Base-by-base conservation (phyloP, 2,888 invertebrate species). In the Drosophila kambysellisi region DNA sequence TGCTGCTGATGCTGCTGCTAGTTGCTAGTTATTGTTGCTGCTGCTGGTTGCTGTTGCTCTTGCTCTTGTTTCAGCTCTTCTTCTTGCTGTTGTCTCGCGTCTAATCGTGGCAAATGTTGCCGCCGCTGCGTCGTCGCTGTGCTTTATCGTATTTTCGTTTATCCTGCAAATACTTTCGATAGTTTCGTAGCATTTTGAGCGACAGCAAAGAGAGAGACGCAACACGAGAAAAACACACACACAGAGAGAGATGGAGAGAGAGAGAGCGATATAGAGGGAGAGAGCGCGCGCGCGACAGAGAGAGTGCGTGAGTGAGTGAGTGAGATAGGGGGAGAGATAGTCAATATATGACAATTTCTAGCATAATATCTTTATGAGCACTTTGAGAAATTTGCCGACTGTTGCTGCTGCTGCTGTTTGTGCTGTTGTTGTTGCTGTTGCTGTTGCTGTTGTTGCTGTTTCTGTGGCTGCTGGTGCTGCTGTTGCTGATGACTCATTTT, bases 181-280 rank as follows among this genome's bases (percentile, higher is more conserved):
- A 87, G 64, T 86, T 90, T 89, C 91, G 83, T 91, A 90, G 90
- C 91, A 91, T 91, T 92, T 92, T 91, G 91, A 89, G 88, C 70
- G 81, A 76, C 76, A 74, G 83, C 83, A 60, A 70, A 33, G 43
- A 54, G 70, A 64, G 65, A 73, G 65, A 59, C 62, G 54, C 57
- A 62, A 66, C 54, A 35, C 51, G 54, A 72, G 63, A 68, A 58
- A 71, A 32, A 53, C 39, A 35, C 17, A 41, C 8, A 50, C 25
- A 9, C 37, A 17, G 15, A 37, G 15, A 5, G 1, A 35, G 35
- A 35, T 4, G 12, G 2, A 35, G 5, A 35, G 2, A 35, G 5
- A 35, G 37, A 15, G 5, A 12, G 32, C 53, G 43, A 67, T 52
- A 53, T 59, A 52, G 67, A 53, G 58, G 25, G 43, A 64, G 60